Evolutionary conservation across 2,888 invertebrate species (phyloP), one percentile per base, ranked within the genome.

Genomic region (Erpobdella octoculata): DNA sequence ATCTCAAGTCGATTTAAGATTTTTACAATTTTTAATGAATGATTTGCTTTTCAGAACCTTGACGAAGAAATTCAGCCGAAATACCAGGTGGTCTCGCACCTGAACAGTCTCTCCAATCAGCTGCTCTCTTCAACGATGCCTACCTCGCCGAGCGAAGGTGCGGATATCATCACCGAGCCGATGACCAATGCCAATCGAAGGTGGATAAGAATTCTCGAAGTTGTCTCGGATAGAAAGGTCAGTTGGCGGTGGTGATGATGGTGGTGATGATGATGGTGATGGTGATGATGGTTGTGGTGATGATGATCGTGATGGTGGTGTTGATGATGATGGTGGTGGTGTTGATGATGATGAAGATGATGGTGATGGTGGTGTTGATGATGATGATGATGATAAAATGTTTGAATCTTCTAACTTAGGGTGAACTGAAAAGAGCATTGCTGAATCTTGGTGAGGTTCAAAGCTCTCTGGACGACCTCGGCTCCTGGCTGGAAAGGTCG

Each of bases 31-130:
- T n/a, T n/a, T n/a, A n/a, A n/a, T n/a, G n/a, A n/a, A n/a, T n/a
- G n/a, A n/a, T n/a, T n/a, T n/a, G n/a, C n/a, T n/a, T n/a, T 58
- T 8, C 74, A 83, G 81, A 86, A 88, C 76, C 94, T 97, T 88
- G 96, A 96, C 83, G 88, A 90, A 71, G 93, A 95, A 80, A 93
- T 97, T 75, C 96, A 97, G 86, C 95, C 95, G 2, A 93, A 94
- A 80, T 95, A 96, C 91, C 92, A 96, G 73, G 93, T 94, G 85
- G 92, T 97, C 79, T 96, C 97, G 84, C 91, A 94, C 38, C 86
- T 98, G 75, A 96, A 95, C 87, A 83, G 81, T 18, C 53, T 58
- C 12, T 18, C 58, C 0, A 5, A n/a, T 31, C 69, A 53, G 12
- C 58, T 69, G 21, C 28, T 37, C 3, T n/a, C 69, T 4, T 33